Evolutionary conservation across 2,797 vertebrate genomes (phyloP), one percentile per base, ranked within the genome.

Genomic region (Onychomys arenicola): DNA sequence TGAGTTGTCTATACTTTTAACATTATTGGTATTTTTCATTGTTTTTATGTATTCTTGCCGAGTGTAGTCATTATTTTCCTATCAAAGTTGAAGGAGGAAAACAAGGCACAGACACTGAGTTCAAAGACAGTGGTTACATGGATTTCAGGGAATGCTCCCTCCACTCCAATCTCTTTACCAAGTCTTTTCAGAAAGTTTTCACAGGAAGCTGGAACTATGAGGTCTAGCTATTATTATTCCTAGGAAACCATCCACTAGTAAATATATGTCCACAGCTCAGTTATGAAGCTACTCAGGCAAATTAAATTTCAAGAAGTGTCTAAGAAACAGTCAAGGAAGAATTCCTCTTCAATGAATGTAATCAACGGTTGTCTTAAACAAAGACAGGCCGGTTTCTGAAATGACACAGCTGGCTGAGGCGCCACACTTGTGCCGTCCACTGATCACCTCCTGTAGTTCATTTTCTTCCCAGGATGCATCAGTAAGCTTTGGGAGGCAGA

Each of bases 191-290:
- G 63, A 89, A 37, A 75, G 6, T 90, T 94, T 43, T 77, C 67
- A 67, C 21, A 49, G 43, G 29, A 95, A 93, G 46, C 57, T 80
- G 59, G 80, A 97, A 78, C 55, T 84, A 43, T 67, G 52, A 95
- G 16, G 1, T 91, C 89, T 86, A 6, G 27, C 75, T 69, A 46
- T 77, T 52, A 52, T 14, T 52, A 84, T 87, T 96, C 95, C 65
- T n/a, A 90, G 90, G 75, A 96, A 92, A 71, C 71, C 37, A 49
- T 75, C 88, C 80, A 69, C 16, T 86, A 95, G 77, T 92, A 95
- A 92, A 88, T 82, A 49, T 11, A 29, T 71, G 63, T 77, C n/a
- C 93, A 84, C 17, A 93, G 52, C 6, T 93, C 55, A 57, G 16
- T 85, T 69, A 17, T 46, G 93, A 94, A 90, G 23, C 77, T 89